Conservation (phyloP, 2,797 vertebrate genomes). For the Lithobates pipiens region DNA sequence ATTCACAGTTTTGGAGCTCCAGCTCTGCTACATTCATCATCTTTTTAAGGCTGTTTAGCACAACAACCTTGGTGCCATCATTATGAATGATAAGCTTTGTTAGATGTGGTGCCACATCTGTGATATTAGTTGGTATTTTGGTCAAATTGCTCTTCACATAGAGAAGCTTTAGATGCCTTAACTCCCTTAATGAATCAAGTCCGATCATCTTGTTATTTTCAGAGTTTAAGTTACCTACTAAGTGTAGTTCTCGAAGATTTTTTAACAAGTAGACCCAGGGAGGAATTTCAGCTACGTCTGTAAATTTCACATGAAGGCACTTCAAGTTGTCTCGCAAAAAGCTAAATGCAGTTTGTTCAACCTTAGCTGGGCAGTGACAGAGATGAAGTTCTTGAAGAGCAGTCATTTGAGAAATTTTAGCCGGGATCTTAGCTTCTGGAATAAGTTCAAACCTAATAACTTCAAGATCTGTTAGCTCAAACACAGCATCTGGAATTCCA, state of each 20-base stretch:
- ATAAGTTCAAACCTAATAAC: slow-evolving; percentile 95
- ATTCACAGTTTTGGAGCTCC: slow-evolving; percentile 95
- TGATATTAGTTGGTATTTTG: slow-evolving; percentile 98
- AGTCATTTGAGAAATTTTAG: slow-evolving; percentile 96
- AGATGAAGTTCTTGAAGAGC: slow-evolving; percentile 96
- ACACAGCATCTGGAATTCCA: slow-evolving; percentile 93
- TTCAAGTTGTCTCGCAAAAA: slow-evolving; percentile 96
- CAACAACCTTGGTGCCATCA: slow-evolving; percentile 95
- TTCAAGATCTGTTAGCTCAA: slow-evolving; percentile 94
- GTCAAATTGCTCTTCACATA: slow-evolving; percentile 98
- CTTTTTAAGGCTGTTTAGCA: slow-evolving; percentile 98
- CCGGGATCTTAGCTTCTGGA: slow-evolving; percentile 93
- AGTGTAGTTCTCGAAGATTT: slow-evolving; percentile 91
- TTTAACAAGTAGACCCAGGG: slow-evolving; percentile 96
- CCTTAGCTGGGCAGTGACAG: slow-evolving; percentile 96
- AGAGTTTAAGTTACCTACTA: slow-evolving; percentile 96
- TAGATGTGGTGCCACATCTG: slow-evolving; percentile 94
- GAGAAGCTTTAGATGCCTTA: slow-evolving; percentile 92
- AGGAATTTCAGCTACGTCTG: slow-evolving; percentile 96
- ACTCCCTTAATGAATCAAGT: slow-evolving; percentile 93
- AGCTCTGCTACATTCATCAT: slow-evolving; percentile 95
- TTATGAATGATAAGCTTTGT: slow-evolving; percentile 94
- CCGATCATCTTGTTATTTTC: slow-evolving; percentile 99
- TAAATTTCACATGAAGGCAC: slow-evolving; percentile 99
- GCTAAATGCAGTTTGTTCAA: slow-evolving; percentile 96